These are phyloP conservation scores for Aphodius granarius DNA, from an alignment of 2,888 invertebrate genomes.

Conservation along the genomic window DNA sequence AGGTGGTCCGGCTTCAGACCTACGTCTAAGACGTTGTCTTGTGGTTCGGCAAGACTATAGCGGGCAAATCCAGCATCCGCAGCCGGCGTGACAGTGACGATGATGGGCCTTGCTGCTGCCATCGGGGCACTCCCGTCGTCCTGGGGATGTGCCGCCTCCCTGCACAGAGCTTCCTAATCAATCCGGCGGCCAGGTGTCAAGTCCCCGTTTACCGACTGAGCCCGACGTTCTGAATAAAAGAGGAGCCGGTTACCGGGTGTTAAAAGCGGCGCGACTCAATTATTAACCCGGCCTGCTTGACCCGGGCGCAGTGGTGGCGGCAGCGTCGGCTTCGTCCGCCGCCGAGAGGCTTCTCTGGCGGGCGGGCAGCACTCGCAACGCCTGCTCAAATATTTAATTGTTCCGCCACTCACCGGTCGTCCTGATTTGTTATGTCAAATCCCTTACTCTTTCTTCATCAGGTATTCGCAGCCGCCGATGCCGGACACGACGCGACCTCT, in stretches of 20 bases:
- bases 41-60: background rate
- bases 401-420: constrained; percentile 46
- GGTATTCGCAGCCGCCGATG: constrained; percentile 18
- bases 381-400: constrained; percentile 56
- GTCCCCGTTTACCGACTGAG: constrained; percentile 51
- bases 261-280: constrained; percentile 56
- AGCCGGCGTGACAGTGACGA: constrained; percentile 17
- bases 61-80: background rate
- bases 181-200: constrained; percentile 54
- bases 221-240: constrained; percentile 55
- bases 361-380: constrained; percentile 30
- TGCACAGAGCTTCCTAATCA: constrained; percentile 50
- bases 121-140: background rate
- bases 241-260: constrained; percentile 53
- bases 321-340: background rate
- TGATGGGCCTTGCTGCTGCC: constrained; percentile 29
- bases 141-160: constrained; percentile 42
- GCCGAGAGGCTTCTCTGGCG: background rate
- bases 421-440: constrained; percentile 29
- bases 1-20: background rate
- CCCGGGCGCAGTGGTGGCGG: constrained; percentile 43
- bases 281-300: constrained; percentile 54
- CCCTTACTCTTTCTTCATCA: constrained; percentile 27
- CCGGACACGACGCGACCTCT: background rate
- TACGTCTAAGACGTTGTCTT: background rate